Percentiles rank a stretch among this genome's conserved stretches.
Evolutionary conservation across 2,797 vertebrate genomes (phyloP).

Genomic region (Myotis pilosus): DNA sequence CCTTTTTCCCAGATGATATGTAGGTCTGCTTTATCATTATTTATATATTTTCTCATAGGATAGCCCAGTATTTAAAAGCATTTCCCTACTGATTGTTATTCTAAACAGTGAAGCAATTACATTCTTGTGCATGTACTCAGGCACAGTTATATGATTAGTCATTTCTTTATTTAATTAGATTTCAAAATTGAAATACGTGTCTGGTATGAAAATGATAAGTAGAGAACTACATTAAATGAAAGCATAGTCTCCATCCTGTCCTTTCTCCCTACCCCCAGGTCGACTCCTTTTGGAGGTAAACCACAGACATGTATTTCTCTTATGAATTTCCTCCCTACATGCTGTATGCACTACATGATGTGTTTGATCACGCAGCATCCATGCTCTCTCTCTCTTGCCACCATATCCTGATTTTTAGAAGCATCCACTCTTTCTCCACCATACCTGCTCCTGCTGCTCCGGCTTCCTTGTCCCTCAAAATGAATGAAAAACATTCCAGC

Average conservation of each 20-base stretch:
- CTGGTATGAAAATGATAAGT: not conserved
- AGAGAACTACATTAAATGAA: not conserved
- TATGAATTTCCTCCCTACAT: not conserved
- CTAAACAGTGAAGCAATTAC: not conserved
- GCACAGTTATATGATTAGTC: conserved; percentile 1
- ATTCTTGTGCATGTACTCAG: not conserved
- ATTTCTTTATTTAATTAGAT: conserved; percentile 48
- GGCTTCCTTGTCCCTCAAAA: not conserved
- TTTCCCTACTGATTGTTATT: not conserved
- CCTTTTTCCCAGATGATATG: not conserved
- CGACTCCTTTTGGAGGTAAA: not conserved
- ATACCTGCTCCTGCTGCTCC: not conserved
- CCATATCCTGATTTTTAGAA: not conserved
- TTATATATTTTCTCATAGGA: not conserved
- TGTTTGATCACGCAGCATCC: not conserved
- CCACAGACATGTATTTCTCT: not conserved
- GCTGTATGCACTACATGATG: not conserved
- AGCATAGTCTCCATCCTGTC: not conserved
- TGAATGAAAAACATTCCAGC: not conserved
- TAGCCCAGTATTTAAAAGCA: not conserved
- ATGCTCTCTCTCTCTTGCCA: not conserved
- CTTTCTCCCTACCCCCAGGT: not conserved
- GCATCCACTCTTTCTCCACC: not conserved
- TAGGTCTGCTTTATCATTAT: not conserved
- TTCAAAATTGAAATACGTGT: conserved; percentile 21